These are phyloP conservation scores for Brachionichthys hirsutus DNA, from an alignment of 2,113 vertebrate genomes.

Conservation along the genomic window DNA sequence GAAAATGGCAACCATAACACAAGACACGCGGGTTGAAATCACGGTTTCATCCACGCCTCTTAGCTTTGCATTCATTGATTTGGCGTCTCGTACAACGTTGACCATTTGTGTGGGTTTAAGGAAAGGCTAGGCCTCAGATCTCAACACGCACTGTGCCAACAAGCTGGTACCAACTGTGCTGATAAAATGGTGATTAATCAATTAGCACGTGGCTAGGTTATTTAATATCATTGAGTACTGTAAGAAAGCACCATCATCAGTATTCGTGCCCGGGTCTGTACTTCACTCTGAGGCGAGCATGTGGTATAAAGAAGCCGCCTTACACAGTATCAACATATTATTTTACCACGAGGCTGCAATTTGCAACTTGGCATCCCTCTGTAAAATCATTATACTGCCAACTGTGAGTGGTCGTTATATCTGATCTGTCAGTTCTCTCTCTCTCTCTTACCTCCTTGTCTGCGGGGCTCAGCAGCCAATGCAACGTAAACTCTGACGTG, in stretches of 20 bases:
- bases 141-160: conserved; percentile 62
- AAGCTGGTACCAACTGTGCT: conserved; percentile 23
- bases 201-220: conserved; percentile 24
- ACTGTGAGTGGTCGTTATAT: conserved; percentile 44
- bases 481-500: conserved; percentile 75
- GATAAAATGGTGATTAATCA: conserved; percentile 34
- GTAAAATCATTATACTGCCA: conserved; percentile 66
- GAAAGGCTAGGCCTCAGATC: conserved; percentile 27
- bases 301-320: conserved; percentile 18
- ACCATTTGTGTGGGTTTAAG: conserved; percentile 6
- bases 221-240: conserved; percentile 46
- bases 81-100: neutral
- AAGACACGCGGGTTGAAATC: conserved; percentile 15
- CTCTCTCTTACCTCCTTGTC: conserved; percentile 67
- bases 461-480: conserved; percentile 65
- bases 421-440: conserved; percentile 43
- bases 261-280: conserved; percentile 54
- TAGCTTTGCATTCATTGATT: conserved; percentile 20
- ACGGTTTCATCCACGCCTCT: conserved; percentile 4
- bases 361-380: conserved; percentile 31
- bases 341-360: conserved; percentile 33
- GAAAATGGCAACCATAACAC: conserved; percentile 15
- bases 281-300: conserved; percentile 26
- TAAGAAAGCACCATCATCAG: conserved; percentile 52
- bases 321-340: conserved; percentile 33